A percentile compares a stretch with the other conserved stretches of the same genome.
Evolutionary conservation across 2,797 vertebrate genomes (phyloP).

Genomic region (Microctenopoma steveboyesi): DNA sequence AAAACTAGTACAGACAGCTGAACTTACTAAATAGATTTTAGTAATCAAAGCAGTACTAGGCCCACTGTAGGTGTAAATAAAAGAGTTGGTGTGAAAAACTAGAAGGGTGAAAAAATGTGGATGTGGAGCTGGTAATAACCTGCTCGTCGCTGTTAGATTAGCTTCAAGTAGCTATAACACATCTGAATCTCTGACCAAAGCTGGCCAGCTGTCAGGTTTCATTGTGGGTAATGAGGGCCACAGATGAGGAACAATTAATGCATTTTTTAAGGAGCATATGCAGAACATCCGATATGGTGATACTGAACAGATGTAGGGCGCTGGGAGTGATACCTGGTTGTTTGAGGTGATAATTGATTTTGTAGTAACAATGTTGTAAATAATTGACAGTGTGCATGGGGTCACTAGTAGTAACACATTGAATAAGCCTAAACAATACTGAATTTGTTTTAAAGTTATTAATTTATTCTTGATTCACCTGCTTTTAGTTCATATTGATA

Average conservation of each 20-base stretch:
- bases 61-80: not conserved
- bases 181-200: not conserved
- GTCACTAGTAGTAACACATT: too few species aligned
- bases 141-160: not conserved
- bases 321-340: too few species aligned
- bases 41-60: not conserved
- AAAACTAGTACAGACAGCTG: conserved; percentile 9
- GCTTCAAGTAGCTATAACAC: too few species aligned
- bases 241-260: not conserved
- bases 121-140: not conserved
- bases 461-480: too few species aligned
- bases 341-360: not conserved
- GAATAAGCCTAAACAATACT: too few species aligned
- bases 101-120: not conserved
- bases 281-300: too few species aligned
- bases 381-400: not conserved
- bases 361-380: not conserved
- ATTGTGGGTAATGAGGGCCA: not conserved
- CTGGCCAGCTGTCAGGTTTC: not conserved
- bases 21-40: not conserved
- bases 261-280: too few species aligned
- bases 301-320: too few species aligned
- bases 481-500: too few species aligned
- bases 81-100: not conserved
- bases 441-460: too few species aligned